These are phyloP conservation scores for Ceyx margarethae DNA, from an alignment of 2,113 vertebrate species.

Conservation along the genomic window DNA sequence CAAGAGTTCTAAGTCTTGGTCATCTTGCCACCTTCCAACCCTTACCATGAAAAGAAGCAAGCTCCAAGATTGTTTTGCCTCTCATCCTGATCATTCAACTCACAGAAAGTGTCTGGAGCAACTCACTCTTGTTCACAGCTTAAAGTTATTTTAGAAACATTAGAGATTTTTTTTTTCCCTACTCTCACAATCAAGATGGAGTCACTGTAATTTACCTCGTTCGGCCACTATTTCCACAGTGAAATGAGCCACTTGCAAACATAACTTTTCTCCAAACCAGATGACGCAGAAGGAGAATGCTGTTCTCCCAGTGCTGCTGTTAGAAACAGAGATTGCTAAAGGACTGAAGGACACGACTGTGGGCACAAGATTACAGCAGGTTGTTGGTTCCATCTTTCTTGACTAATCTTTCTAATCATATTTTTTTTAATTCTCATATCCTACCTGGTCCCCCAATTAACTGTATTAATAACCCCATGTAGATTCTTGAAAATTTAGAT, in stretches of 20 bases:
- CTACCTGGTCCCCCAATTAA: too few relatives aligned
- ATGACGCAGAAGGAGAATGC: not conserved
- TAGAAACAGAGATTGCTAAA: not conserved
- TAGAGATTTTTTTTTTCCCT: not conserved
- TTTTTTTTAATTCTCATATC: not conserved
- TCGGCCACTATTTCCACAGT: not conserved
- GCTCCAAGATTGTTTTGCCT: not conserved
- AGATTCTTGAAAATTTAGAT: not conserved
- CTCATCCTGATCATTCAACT: not conserved
- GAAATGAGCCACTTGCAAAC: not conserved
- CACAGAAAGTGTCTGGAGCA: not conserved
- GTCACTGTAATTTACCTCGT: not conserved
- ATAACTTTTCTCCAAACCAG: not conserved
- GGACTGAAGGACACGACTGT: not conserved
- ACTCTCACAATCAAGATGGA: not conserved
- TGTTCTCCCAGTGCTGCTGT: not conserved
- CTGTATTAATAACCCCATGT: not conserved
- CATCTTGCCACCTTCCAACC: not conserved
- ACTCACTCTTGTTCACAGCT: not conserved
- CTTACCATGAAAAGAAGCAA: not conserved
- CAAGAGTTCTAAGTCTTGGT: not conserved
- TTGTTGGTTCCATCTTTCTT: not conserved
- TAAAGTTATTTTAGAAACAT: not conserved
- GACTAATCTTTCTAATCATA: not conserved
- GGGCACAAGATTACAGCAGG: not conserved